Evolutionary conservation across 2,797 vertebrate species (phyloP), one percentile per base, ranked within the genome.

Genomic region (Poeciliopsis turneri): DNA sequence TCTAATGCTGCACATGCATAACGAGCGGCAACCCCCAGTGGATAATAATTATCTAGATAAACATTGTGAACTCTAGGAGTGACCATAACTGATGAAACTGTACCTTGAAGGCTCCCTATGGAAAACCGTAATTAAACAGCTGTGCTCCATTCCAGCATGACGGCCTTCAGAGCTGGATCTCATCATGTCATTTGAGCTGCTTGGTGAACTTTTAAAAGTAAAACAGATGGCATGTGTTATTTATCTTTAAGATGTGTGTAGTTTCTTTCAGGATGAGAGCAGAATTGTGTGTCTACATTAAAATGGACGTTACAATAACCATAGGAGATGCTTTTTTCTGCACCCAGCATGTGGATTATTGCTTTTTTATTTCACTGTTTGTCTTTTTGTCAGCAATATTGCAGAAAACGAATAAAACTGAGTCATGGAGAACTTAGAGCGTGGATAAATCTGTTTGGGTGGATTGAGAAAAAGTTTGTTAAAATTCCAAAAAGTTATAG

Each of bases 41-140:
- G 71, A 59, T 45, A 25, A 23, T 12, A 70, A 55, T 73, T 64
- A 70, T 75, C 59, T 71, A 11, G 47, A 49, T 75, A 70, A 79
- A 71, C 46, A 33, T 33, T 68, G 64, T 20, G 64, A 79, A 85
- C n/a, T 71, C 30, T n/a, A 47, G 76, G 77, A 18, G 23, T 77
- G 57, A 74, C 43, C 59, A 30, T 28, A 55, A 47, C 74, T 70
- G 70, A 82, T 47, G 18, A 30, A 81, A 41, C 4, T 66, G 55
- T 51, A 53, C 66, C 46, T 41, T 71, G n/a, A 75, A 30, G n/a
- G 41, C 41, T 78, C 18, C 57, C 66, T 25, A 16, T 61, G 16
- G 11, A 64, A 41, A 30, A 57, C 11, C 4, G 11, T 28, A 51
- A 23, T 33, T 1, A 69, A 43, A 47, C 46, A 20, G 30, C 45